Percentiles rank a stretch among this genome's conserved stretches.
These are phyloP conservation scores for Calephelis perditalis DNA, from an alignment of 2,888 invertebrate species.

Conservation along the genomic window DNA sequence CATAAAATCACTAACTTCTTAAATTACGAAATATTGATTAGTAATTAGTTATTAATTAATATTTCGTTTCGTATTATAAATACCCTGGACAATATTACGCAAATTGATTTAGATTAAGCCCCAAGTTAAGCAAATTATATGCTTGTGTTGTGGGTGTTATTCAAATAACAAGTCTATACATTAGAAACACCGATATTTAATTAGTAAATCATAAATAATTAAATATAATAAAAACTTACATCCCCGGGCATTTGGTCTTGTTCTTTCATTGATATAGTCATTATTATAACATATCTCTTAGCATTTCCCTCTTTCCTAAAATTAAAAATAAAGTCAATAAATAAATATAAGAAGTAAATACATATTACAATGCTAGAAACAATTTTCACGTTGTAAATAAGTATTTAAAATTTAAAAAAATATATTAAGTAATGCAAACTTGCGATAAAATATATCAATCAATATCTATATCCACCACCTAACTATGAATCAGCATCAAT, in stretches of 20 bases:
- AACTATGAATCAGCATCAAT: slow-evolving; percentile 3
- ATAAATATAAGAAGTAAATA: slow-evolving; percentile 2
- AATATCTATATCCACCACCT: slow-evolving; percentile 1
- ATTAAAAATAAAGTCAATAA: slow-evolving; percentile 17
- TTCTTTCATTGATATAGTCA: slow-evolving; percentile 76
- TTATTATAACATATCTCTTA: slow-evolving; percentile 62
- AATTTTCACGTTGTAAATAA: too few relatives aligned
- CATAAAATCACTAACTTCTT: background rate
- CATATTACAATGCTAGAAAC: too few relatives aligned
- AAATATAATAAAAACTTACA: slow-evolving; percentile 40
- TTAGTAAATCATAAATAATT: background rate
- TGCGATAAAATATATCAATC: slow-evolving; percentile 7
- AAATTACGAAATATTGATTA: background rate
- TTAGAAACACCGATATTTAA: too few relatives aligned
- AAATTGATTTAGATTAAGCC: background rate
- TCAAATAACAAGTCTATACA: too few relatives aligned
- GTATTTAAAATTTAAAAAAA: background rate
- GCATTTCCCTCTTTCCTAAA: slow-evolving; percentile 50
- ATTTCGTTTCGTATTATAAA: too few relatives aligned
- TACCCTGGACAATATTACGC: too few relatives aligned
- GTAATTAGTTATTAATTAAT: too few relatives aligned
- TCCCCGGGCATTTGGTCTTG: slow-evolving; percentile 72
- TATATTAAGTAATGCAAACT: background rate
- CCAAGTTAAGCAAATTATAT: too few relatives aligned
- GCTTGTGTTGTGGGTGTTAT: too few relatives aligned